Conservation (phyloP, 2,113 vertebrate genomes). For the Theristicus caerulescens region DNA sequence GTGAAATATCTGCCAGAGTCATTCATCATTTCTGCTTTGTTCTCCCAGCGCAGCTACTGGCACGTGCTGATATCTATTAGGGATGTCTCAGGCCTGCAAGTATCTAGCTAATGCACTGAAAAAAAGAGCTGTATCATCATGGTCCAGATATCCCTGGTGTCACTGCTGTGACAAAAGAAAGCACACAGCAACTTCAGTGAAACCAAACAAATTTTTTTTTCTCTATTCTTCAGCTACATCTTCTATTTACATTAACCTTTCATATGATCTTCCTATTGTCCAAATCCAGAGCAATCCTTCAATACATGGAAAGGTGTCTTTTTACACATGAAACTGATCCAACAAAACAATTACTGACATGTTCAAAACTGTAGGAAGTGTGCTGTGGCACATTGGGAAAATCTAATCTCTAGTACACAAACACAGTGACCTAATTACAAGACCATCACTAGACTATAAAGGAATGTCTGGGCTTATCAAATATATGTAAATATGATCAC, state of each 20-base stretch:
- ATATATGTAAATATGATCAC: neutral
- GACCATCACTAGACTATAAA: neutral
- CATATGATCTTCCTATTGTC: neutral
- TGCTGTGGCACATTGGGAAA: neutral
- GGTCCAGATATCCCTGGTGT: neutral
- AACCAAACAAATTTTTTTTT: neutral
- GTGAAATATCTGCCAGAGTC: neutral
- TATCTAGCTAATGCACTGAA: neutral
- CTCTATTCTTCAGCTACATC: neutral
- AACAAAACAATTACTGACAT: neutral
- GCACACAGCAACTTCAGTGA: neutral
- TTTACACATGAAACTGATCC: neutral
- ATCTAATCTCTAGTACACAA: neutral
- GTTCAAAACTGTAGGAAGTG: neutral
- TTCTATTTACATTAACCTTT: neutral
- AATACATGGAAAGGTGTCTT: neutral
- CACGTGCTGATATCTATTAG: neutral
- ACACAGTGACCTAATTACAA: neutral
- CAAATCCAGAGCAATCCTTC: neutral
- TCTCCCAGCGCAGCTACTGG: neutral
- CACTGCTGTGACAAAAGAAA: neutral
- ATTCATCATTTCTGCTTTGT: neutral
- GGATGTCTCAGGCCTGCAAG: neutral
- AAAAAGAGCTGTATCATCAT: neutral
- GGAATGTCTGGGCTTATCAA: constrained; percentile 2